Evolutionary conservation across 2,888 invertebrate genomes (phyloP).

Genomic region (Limnephilus marmoratus): DNA sequence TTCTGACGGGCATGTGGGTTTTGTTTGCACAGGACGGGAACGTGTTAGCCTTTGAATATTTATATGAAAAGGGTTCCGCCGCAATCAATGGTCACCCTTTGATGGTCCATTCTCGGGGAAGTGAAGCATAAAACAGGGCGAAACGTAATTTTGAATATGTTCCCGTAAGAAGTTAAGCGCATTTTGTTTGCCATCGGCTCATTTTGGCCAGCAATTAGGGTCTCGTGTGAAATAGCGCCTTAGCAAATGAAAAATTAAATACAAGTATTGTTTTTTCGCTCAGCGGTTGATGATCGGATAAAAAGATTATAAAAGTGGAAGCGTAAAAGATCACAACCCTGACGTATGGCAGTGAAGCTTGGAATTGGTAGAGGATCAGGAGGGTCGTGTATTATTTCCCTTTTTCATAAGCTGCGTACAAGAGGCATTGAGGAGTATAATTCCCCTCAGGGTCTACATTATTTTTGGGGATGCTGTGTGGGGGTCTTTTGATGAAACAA

Average conservation of each 20-base stretch:
- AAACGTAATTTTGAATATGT: constrained; percentile 48
- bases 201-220: constrained; percentile 29
- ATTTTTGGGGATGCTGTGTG: too few species aligned
- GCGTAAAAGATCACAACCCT: too few species aligned
- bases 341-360: too few species aligned
- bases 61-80: constrained; percentile 55
- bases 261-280: not conserved
- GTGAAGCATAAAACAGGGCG: constrained; percentile 36
- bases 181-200: constrained; percentile 34
- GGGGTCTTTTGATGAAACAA: too few species aligned
- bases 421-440: too few species aligned
- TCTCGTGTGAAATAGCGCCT: not conserved
- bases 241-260: constrained; percentile 33
- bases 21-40: constrained; percentile 58
- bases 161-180: constrained; percentile 36
- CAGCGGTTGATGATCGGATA: not conserved
- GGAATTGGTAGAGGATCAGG: too few species aligned
- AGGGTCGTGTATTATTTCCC: too few species aligned
- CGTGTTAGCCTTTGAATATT: constrained; percentile 55
- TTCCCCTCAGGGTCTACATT: too few species aligned
- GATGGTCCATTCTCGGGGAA: constrained; percentile 41
- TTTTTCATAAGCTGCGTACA: too few species aligned
- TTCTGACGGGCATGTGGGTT: constrained; percentile 55
- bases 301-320: not conserved
- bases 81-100: constrained; percentile 53